A percentile compares a stretch with the other conserved stretches of the same genome.
Conservation (phyloP, 2,888 invertebrate genomes). For the Volucella zonaria region DNA sequence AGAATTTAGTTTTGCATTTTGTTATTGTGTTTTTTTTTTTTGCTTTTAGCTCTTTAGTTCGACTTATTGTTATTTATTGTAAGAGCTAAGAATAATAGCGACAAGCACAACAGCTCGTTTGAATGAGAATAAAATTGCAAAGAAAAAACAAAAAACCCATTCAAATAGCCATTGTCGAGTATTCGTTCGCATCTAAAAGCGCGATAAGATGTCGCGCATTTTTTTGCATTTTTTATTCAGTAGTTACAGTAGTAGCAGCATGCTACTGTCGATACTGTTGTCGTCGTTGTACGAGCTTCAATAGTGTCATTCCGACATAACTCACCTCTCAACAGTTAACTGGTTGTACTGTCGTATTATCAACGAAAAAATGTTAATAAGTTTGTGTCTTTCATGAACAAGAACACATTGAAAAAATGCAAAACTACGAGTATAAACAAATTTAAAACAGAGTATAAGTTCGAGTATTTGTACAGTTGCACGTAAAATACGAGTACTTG, state of each 20-base stretch:
- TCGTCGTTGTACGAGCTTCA: constrained; percentile 7
- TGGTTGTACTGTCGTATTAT: background rate
- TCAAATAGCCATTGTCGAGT: constrained; percentile 53
- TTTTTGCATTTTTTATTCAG: constrained; percentile 59
- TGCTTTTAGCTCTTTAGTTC: constrained; percentile 6
- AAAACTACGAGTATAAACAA: constrained; percentile 33
- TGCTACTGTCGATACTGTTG: background rate
- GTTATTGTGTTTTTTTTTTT: constrained; percentile 37
- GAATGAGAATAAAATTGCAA: constrained; percentile 53
- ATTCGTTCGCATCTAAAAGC: constrained; percentile 10
- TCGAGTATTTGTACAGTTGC: constrained; percentile 20
- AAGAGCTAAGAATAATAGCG: constrained; percentile 24
- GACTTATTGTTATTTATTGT: constrained; percentile 47
- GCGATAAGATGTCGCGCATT: constrained; percentile 58
- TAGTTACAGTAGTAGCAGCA: background rate
- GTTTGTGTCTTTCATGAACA: background rate
- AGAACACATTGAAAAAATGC: constrained; percentile 22
- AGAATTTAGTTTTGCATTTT: constrained; percentile 10
- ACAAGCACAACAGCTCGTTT: constrained; percentile 39
- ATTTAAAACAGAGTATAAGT: constrained; percentile 10
- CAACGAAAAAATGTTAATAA: constrained; percentile 49
- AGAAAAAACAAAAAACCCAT: constrained; percentile 14
- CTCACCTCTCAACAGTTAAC: too few species aligned
- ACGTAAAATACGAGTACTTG: constrained; percentile 34
- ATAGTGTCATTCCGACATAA: too few species aligned